Evolutionary conservation across 2,888 invertebrate species (phyloP), one percentile per base, ranked within the genome.

Genomic region (Therioaphis trifolii): DNA sequence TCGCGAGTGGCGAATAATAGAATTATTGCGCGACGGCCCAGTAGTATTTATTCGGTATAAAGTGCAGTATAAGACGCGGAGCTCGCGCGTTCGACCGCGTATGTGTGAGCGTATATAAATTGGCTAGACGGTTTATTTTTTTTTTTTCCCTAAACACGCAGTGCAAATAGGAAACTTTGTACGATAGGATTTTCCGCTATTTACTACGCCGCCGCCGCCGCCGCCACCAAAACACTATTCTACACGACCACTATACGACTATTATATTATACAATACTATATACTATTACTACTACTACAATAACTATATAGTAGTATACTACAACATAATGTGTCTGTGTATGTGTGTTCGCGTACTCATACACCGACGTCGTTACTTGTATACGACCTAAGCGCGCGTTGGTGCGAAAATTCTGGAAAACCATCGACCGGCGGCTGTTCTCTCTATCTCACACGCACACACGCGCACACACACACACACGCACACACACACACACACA

Each of bases 341-440:
- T 40, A 15, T 1, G n/a, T 35, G 7, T 21, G 55, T 7, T 21
- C n/a, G 35, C 5, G 55, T 24, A 18, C 21, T 11, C 21, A 14
- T 11, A 9, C 2, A 74, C 55, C 9, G 55, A 74, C 21, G 55
- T 74, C 74, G 74, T 74, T 74, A 75, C 29, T n/a, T 15, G 15
- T 75, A 58, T 58, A 58, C 74, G 58, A 72, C n/a, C 24, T 29
- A 14, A 46, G 27, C 27, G 72, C 71, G 80, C 71, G 80, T 80
- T 49, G 72, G 72, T 72, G 72, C 80, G 80, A 80, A 72, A 80
- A 80, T 80, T 80, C 80, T 72, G 71, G 71, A 80, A 80, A 80
- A 72, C 72, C 80, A 61, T 79, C 69, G 79, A 79, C 69, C 78
- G 40, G 35, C 52, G 43, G 43, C 68, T 4, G 3, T n/a, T n/a